These are phyloP conservation scores for Glossophaga mutica DNA, from an alignment of 2,797 vertebrate species.

Conservation along the genomic window DNA sequence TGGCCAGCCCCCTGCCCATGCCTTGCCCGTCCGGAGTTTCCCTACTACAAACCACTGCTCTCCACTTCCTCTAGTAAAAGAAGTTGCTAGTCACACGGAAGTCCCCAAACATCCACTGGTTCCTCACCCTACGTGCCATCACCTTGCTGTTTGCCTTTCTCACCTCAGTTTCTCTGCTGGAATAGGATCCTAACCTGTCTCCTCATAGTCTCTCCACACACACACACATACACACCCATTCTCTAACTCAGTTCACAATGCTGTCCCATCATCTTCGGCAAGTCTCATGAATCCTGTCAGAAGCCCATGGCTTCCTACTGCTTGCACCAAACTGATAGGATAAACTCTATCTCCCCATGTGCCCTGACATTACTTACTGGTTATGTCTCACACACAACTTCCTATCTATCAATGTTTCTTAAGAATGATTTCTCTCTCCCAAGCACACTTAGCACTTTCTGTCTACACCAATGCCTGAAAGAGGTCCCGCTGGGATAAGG, in stretches of 20 bases:
- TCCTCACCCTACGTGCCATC: background rate
- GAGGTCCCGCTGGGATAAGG: background rate
- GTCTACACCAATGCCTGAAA: background rate
- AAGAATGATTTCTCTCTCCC: background rate
- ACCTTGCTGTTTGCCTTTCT: background rate
- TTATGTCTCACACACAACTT: background rate
- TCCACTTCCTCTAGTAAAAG: background rate
- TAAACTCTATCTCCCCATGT: background rate
- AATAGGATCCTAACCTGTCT: background rate
- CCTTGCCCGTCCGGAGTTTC: background rate
- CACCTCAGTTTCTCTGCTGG: background rate
- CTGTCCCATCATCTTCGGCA: background rate
- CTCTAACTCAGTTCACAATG: background rate
- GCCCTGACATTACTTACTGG: background rate
- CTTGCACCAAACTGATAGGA: background rate
- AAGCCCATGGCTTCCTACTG: background rate
- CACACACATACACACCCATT: background rate
- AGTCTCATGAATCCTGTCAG: background rate
- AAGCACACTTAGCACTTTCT: background rate
- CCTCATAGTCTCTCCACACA: background rate
- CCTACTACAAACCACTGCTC: background rate
- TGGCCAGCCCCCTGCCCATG: background rate
- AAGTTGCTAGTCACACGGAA: background rate
- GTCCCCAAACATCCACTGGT: background rate
- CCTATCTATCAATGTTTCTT: background rate